Evolutionary conservation across 1,140 invertebrate genomes (phyloP), one percentile per base, ranked within the genome.

Genomic region (Ditylenchus dipsaci): DNA sequence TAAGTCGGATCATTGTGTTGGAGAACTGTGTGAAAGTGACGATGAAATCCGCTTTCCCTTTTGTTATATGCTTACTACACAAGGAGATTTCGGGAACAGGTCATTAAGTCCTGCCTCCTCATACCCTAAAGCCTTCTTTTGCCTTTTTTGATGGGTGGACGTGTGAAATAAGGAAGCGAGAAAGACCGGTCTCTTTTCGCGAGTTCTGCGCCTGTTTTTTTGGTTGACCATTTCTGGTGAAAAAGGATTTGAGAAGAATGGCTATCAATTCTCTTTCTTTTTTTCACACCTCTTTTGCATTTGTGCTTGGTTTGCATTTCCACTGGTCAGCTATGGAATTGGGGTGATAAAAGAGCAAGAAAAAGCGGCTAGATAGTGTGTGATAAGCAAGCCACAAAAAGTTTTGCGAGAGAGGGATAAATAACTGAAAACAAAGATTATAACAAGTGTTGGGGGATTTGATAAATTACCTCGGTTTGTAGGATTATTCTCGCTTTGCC

Each of bases 1-100:
- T 43, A 30, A 61, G n/a, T 30, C 59, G 59, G 59, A 61, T 53
- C 49, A 53, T 53, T 53, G 49, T 53, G n/a, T 21, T 21, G 23
- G 23, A 26, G 15, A 53, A 21, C 3, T 21, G 49, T 53, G 49
- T 53, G 3, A 53, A 53, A 53, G 49, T 53, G 49, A 53, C 49
- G 15, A 53, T 53, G 15, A 53, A 53, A 53, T 53, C 49, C 49
- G 49, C 49, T 53, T 53, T 53, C 49, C n/a, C n/a, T 53, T 53
- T 53, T 17, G 23, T 53, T 53, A 53, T 53, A 53, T 53, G 49
- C 49, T 53, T 21, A 26, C 49, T 53, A 38, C 3, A 38, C 33
- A 38, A 53, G 49, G 49, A 53, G 49, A 19, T 53, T 53, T 53
- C 23, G 49, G 23, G 49, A 53, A 53, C 49, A 53, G 49, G 49